Percentiles rank a stretch among this genome's conserved stretches.
Evolutionary conservation across 2,113 vertebrate species (phyloP).

Genomic region (Calypte anna): DNA sequence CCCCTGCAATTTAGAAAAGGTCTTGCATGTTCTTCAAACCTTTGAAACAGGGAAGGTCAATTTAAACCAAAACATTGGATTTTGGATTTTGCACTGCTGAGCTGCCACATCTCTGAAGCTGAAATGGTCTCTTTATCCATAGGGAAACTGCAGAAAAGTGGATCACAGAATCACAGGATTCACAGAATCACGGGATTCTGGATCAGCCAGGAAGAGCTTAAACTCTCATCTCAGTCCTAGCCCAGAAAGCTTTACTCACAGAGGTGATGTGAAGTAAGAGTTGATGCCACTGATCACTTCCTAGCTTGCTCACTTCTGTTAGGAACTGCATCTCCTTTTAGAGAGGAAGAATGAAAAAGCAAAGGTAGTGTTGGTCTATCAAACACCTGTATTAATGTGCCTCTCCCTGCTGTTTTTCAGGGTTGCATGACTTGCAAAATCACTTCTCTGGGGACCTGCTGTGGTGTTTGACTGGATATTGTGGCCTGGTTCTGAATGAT

Average conservation of each 20-base stretch:
- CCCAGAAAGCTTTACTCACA: accelerated
- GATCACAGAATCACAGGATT: no score
- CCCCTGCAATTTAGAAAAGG: background rate
- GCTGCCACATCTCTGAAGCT: background rate
- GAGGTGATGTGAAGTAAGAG: background rate
- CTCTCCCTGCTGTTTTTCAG: conserved; percentile 49
- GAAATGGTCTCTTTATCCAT: background rate
- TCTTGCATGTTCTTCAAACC: background rate
- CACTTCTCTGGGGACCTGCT: background rate
- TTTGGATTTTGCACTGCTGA: background rate
- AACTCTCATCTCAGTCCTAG: background rate
- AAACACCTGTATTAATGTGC: background rate
- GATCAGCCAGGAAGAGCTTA: background rate
- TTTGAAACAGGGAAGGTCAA: background rate
- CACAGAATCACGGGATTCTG: no score
- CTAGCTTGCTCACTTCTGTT: background rate
- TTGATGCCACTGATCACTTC: background rate
- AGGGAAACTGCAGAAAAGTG: background rate
- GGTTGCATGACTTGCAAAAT: conserved; percentile 13
- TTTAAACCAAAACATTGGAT: background rate
- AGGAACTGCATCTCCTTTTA: background rate
- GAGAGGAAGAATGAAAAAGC: background rate
- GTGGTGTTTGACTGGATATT: background rate
- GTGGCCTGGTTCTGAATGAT: conserved; percentile 84
- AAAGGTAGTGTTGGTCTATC: accelerated